Base-by-base conservation (phyloP, 2,113 vertebrate species). In the Anguilla rostrata region DNA sequence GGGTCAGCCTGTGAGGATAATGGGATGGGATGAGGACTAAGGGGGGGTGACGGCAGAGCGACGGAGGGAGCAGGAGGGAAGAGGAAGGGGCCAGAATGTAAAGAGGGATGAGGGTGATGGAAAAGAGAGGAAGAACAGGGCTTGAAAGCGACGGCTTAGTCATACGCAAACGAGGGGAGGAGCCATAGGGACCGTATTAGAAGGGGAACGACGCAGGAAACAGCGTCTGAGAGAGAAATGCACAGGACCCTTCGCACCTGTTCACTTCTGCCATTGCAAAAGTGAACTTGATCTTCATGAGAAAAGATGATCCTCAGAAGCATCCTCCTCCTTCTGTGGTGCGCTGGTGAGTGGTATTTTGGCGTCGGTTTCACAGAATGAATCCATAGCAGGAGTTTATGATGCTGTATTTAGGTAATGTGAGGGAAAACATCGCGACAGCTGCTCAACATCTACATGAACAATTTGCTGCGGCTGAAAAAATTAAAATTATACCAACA, bases 341-440 rank as follows among this genome's bases (percentile, higher is more conserved):
- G 90, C 83, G 71, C 82, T 53, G 94, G 95, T 95, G 85, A 93
- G 94, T 94, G 16, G 2, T 7, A 78, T 9, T 86, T 29, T 75
- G 66, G 9, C 9, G 6, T 29, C 20, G 3, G 12, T 57, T 57
- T 57, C 56, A 57, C 22, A 26, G 60, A 22, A 63, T 63, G 20
- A 22, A 63, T 63, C 7, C 22, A 20, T 22, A 20, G 22, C 22
- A 26, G 60, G 18, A 26, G 18, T 63, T 63, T 63, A 20, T 53
- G 49, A 53, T 12, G 14, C 49, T 11, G 43, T 46, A 1, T 60
- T 60, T 60, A 60, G 56, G 22, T 63, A 26, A 63, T 63, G 26
- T 75, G 66, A 11, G 9, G 9, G 11, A 66, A 26, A 66, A 66
- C 22, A 66, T 26, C 49, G 12, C 7, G 49, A 53, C 49, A 53